Percentiles rank a stretch among this genome's conserved stretches.
Evolutionary conservation across 2,113 vertebrate genomes (phyloP).

Genomic region (Vimba vimba): DNA sequence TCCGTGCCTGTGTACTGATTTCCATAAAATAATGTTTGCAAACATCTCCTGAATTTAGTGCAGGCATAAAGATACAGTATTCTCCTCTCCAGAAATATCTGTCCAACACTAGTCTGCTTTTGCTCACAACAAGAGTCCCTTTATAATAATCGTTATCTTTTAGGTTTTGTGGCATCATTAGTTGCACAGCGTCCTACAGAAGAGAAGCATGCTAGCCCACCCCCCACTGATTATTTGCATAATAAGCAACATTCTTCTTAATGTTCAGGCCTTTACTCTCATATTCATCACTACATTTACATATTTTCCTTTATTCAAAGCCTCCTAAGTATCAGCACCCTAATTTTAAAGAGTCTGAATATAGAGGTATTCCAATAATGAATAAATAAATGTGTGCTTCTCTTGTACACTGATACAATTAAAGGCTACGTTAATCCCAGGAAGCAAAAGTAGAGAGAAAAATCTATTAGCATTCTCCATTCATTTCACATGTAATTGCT

Average conservation of each 20-base stretch:
- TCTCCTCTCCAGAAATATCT: not conserved
- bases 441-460: constrained; percentile 44
- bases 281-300: constrained; percentile 34
- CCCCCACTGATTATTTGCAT: constrained; percentile 55
- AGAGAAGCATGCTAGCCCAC: constrained; percentile 41
- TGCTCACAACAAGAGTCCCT: constrained; percentile 44
- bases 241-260: constrained; percentile 54
- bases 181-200: constrained; percentile 45
- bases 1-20: not conserved
- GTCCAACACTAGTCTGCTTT: constrained; percentile 10
- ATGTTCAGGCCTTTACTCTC: constrained; percentile 40
- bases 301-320: constrained; percentile 18
- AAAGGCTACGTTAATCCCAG: constrained; percentile 48
- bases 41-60: constrained; percentile 1
- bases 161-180: constrained; percentile 51
- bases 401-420: constrained; percentile 50
- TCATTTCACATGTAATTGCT: constrained; percentile 55
- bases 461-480: constrained; percentile 55
- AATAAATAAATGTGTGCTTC: constrained; percentile 20
- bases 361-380: constrained; percentile 27
- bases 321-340: constrained; percentile 8
- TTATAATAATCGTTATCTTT: constrained; percentile 58
- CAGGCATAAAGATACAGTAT: not conserved
- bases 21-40: constrained; percentile 23
- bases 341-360: constrained; percentile 29